Evolutionary conservation across 2,113 vertebrate species (phyloP).

Genomic region (Oenanthe oenanthe): DNA sequence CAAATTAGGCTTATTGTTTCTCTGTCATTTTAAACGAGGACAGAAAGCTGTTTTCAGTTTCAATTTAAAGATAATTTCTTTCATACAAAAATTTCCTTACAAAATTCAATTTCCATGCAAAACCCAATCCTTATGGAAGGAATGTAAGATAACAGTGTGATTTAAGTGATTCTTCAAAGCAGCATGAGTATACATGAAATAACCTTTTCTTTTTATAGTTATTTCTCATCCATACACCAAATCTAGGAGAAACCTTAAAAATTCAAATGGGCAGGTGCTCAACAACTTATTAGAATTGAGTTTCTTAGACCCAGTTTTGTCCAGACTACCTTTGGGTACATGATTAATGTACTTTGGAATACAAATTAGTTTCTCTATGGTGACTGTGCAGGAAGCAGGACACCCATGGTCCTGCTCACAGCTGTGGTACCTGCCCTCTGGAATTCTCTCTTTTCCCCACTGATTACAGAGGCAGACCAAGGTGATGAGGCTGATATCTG

Average conservation of each 20-base stretch:
- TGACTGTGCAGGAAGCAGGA: neutral
- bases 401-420: neutral
- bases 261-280: neutral
- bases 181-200: neutral
- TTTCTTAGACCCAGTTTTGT: neutral
- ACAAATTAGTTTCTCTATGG: neutral
- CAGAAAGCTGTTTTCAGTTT: neutral
- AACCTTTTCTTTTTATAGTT: neutral
- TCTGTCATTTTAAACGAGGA: neutral
- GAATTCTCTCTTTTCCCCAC: neutral
- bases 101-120: neutral
- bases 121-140: neutral
- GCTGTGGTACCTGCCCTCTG: neutral
- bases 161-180: neutral
- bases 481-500: accelerated
- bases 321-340: neutral
- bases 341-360: neutral
- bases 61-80: neutral
- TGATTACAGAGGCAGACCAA: neutral
- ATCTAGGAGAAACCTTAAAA: neutral
- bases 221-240: neutral
- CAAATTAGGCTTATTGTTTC: neutral
- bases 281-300: neutral
- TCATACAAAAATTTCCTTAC: neutral
- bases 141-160: neutral